Evolutionary conservation across 2,888 invertebrate species (phyloP).

Genomic region (Homarus gammarus): DNA sequence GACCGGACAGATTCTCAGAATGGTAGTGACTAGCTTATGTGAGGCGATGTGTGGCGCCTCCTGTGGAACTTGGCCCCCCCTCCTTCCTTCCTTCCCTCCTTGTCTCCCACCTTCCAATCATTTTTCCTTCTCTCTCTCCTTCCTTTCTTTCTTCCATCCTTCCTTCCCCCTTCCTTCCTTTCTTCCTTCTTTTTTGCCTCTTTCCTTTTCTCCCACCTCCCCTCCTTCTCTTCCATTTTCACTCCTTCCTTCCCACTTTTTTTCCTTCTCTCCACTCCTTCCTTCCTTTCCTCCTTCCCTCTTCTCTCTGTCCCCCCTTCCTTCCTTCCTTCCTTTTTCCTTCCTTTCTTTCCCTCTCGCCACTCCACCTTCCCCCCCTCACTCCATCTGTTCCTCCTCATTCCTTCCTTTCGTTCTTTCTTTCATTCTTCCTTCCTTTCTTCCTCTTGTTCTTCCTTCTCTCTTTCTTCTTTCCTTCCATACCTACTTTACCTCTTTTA

Average conservation of each 20-base stretch:
- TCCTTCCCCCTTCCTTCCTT: neutral
- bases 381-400: neutral
- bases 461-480: neutral
- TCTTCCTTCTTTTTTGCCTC: no score
- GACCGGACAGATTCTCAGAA: neutral
- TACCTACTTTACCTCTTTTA: neutral
- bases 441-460: neutral
- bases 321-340: neutral
- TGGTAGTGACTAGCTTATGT: neutral
- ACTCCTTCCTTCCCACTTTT: neutral
- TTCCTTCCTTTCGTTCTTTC: no score
- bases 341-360: neutral
- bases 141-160: neutral
- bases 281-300: no score
- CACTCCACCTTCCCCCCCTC: no score
- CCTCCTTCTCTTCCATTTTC: neutral
- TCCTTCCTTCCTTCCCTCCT: neutral
- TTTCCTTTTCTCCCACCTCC: neutral
- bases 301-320: neutral
- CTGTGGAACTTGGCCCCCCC: neutral
- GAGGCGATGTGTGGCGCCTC: no score
- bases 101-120: neutral
- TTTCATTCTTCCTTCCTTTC: neutral
- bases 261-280: neutral
- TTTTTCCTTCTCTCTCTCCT: neutral